phyloP scores from a whole-genome alignment of 2,888 invertebrate genomes.

The Subacronicta megacephala region DNA sequence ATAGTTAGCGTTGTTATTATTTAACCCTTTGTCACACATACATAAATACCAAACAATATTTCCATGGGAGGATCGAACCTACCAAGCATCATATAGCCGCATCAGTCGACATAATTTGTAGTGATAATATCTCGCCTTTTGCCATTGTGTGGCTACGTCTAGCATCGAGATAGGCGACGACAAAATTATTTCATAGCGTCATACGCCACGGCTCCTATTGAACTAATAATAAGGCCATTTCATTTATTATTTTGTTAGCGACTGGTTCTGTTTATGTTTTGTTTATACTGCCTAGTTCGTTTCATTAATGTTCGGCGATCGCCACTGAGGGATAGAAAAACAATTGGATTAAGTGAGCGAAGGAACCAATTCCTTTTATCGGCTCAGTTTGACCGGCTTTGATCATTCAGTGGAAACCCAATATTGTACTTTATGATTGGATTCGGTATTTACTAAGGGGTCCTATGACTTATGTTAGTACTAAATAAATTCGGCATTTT shows the following conservation, averaged over 20 bases:
- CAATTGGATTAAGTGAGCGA: slow-evolving; percentile 24
- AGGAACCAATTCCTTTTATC: slow-evolving; percentile 31
- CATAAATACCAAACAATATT: too few relatives aligned
- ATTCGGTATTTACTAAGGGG: not conserved
- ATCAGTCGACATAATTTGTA: too few relatives aligned
- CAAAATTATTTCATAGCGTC: too few relatives aligned
- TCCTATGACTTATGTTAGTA: not conserved
- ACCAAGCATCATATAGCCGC: too few relatives aligned
- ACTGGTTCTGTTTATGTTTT: not conserved
- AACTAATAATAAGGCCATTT: too few relatives aligned
- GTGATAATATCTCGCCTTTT: too few relatives aligned
- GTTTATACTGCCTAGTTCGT: slow-evolving; percentile 15
- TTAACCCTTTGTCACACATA: too few relatives aligned
- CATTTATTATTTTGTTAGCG: not conserved
- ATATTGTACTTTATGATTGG: not conserved
- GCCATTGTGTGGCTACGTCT: too few relatives aligned
- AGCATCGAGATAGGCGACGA: too few relatives aligned
- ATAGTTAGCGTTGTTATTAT: too few relatives aligned
- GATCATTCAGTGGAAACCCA: slow-evolving; percentile 1
- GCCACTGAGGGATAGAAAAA: slow-evolving; percentile 25
- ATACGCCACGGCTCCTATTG: too few relatives aligned
- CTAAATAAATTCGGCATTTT: not conserved
- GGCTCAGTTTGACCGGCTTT: slow-evolving; percentile 16
- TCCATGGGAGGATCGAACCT: too few relatives aligned
- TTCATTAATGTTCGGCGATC: slow-evolving; percentile 22